Percentiles rank a stretch among this genome's conserved stretches.
phyloP scores from a whole-genome alignment of 2,797 vertebrate species.

The Diceros bicornis region DNA sequence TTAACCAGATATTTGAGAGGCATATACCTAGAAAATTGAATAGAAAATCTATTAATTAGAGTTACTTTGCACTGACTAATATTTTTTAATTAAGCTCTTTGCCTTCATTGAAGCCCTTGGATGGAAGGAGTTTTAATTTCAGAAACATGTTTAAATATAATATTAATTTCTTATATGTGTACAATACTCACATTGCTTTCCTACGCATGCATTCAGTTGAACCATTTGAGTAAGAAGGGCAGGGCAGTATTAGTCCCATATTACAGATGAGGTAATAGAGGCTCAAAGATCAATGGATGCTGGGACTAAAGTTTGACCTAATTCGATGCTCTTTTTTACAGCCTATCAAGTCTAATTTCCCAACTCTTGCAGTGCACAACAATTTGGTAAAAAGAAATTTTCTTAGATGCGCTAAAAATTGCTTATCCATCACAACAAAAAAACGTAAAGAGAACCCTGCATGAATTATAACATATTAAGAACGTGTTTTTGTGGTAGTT shows the following conservation, averaged over 20 bases:
- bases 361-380: not conserved
- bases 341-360: not conserved
- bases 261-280: not conserved
- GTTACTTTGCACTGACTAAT: not conserved
- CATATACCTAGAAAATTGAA: not conserved
- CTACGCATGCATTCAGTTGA: not conserved
- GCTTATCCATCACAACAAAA: not conserved
- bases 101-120: not conserved
- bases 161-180: not conserved
- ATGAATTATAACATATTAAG: not conserved
- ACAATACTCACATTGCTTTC: not conserved
- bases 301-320: not conserved
- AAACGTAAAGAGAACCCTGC: not conserved
- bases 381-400: slow-evolving; percentile 9
- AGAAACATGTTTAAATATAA: not conserved
- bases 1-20: slow-evolving; percentile 17
- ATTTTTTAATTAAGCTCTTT: not conserved
- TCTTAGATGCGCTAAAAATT: not conserved
- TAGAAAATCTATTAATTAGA: slow-evolving; percentile 36
- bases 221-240: not conserved
- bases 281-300: not conserved
- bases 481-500: not conserved
- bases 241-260: not conserved
- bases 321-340: not conserved
- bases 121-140: not conserved